phyloP scores from a whole-genome alignment of 2,113 vertebrate species.

The Epinephelus moara region DNA sequence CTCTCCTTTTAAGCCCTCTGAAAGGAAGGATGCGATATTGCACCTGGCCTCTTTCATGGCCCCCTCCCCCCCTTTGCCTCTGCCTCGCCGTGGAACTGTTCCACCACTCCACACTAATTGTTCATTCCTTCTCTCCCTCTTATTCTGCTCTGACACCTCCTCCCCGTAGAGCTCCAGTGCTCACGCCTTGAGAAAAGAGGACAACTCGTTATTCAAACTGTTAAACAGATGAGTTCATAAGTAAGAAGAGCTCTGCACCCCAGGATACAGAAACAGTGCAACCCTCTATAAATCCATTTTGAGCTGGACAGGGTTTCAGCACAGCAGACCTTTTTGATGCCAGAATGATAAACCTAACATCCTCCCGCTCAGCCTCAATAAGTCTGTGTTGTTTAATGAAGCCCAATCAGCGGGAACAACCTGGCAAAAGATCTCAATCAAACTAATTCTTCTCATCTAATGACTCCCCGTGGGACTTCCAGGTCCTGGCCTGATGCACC shows the following conservation, averaged over 20 bases:
- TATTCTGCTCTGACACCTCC: constrained; percentile 67
- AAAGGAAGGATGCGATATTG: constrained; percentile 81
- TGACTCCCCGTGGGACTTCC: constrained; percentile 70
- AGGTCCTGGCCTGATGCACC: constrained; percentile 54
- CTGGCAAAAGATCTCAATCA: constrained; percentile 71
- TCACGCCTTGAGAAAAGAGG: constrained; percentile 67
- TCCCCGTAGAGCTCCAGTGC: constrained; percentile 60
- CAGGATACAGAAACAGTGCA: constrained; percentile 42
- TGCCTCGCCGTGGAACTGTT: constrained; percentile 62
- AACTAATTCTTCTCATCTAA: constrained; percentile 66
- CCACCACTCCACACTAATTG: constrained; percentile 73
- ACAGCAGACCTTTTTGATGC: constrained; percentile 55
- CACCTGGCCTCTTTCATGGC: constrained; percentile 81
- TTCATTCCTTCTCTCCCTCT: constrained; percentile 70
- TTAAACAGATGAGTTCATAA: constrained; percentile 72
- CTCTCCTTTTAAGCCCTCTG: constrained; percentile 74
- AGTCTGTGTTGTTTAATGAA: constrained; percentile 72
- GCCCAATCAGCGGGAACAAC: constrained; percentile 59
- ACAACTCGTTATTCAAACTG: constrained; percentile 75
- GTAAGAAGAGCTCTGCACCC: constrained; percentile 36
- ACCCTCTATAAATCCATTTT: constrained; percentile 54
- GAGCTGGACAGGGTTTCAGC: constrained; percentile 55
- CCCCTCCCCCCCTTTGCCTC: constrained; percentile 47
- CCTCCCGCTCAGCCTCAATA: constrained; percentile 58
- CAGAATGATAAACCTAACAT: constrained; percentile 52